These are phyloP conservation scores for Corythucha ciliata DNA, from an alignment of 2,888 invertebrate species.

Conservation along the genomic window DNA sequence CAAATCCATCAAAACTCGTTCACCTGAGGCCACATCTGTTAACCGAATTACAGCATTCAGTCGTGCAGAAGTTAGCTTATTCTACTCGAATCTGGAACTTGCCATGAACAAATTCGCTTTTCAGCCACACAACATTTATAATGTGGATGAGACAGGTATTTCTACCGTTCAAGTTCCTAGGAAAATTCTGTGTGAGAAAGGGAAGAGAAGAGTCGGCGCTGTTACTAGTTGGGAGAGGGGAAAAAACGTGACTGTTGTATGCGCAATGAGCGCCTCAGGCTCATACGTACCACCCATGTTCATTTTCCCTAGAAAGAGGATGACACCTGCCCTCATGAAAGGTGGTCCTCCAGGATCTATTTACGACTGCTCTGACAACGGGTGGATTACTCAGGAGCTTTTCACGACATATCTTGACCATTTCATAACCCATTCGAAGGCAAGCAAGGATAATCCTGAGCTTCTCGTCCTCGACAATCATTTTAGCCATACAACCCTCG, in stretches of 20 bases:
- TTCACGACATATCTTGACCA: neutral
- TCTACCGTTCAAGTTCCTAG: neutral
- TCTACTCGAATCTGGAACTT: neutral
- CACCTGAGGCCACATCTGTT: conserved; percentile 3
- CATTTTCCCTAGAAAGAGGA: conserved; percentile 3
- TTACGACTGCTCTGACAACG: neutral
- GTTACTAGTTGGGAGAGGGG: neutral
- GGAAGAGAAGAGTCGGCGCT: neutral
- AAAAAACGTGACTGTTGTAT: neutral
- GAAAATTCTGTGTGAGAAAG: neutral
- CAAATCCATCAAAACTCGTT: too few species aligned
- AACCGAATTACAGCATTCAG: neutral
- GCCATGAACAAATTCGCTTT: neutral
- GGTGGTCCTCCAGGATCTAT: neutral
- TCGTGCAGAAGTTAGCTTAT: neutral
- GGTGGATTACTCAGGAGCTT: neutral
- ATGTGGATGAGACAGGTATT: neutral
- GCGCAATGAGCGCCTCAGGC: conserved; percentile 2
- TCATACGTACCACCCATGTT: neutral
- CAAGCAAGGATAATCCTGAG: neutral
- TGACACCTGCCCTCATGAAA: neutral
- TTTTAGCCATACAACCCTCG: too few species aligned
- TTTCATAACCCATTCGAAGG: neutral
- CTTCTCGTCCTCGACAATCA: conserved; percentile 1
- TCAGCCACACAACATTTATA: conserved; percentile 2